Evolutionary conservation across 2,113 vertebrate genomes (phyloP).

Genomic region (Pangasianodon hypophthalmus): DNA sequence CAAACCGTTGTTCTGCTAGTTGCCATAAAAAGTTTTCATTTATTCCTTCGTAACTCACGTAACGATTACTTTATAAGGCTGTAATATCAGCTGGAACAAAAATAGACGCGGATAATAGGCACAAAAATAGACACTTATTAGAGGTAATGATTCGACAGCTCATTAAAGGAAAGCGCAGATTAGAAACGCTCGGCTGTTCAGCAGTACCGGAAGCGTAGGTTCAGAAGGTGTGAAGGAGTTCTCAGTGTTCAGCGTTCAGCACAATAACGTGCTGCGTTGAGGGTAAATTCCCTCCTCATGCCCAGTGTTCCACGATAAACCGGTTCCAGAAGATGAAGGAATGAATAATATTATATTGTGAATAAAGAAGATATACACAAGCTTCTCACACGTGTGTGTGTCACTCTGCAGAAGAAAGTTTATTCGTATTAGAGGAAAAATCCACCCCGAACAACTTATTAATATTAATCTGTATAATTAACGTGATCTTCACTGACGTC

Average conservation of each 20-base stretch:
- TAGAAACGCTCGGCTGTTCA: background rate
- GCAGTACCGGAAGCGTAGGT: background rate
- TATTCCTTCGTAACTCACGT: background rate
- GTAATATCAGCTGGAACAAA: background rate
- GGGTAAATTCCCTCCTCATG: background rate
- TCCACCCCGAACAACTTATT: background rate
- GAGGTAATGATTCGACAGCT: background rate
- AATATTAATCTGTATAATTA: background rate
- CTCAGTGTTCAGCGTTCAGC: background rate
- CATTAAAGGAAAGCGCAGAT: background rate
- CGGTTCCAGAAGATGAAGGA: background rate
- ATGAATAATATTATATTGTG: background rate
- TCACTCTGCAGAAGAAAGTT: background rate
- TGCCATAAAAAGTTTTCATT: background rate
- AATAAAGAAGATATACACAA: background rate
- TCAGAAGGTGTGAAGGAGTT: background rate
- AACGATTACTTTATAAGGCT: background rate
- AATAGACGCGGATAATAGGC: background rate
- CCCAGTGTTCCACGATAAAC: background rate
- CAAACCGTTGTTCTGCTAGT: background rate
- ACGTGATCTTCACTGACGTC: background rate
- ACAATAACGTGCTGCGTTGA: background rate
- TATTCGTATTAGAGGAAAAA: too few relatives aligned
- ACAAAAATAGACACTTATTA: background rate
- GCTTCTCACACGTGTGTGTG: background rate